Evolutionary conservation across 2,888 invertebrate genomes (phyloP), one percentile per base, ranked within the genome.

Genomic region (Tiliacea aurago): DNA sequence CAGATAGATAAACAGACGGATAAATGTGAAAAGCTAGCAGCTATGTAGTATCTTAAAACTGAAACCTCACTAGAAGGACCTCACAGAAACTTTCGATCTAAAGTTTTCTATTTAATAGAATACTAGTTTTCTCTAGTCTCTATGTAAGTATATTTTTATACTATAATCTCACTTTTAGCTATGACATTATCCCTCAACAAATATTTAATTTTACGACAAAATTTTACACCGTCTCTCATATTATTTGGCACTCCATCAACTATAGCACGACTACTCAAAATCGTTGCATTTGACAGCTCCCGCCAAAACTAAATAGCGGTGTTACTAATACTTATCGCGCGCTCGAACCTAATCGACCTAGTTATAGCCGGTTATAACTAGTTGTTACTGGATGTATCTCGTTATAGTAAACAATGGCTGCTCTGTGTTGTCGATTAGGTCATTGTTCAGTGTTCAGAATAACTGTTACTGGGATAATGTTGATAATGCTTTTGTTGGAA

Each of bases 401-500:
- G 78, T 77, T 77, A 78, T 73, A 77, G 74, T 77, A 65, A 85
- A 81, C 83, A 85, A 79, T 79, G 37, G 61, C 43, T 13, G 68
- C 43, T 59, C 28, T 53, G 41, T 73, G 73, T 70, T 45, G 61
- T 58, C 67, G 75, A 85, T 85, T 83, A 83, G 78, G 69, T 70
- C 70, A 77, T 85, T 84, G 84, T 84, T 76, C 76, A 70, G 71
- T 84, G 84, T 84, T 76, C 76, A 70, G 71, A 78, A 83, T 85
- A 78, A 73, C 80, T 74, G 75, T 66, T 74, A 59, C 13, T 73
- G 53, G 71, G 73, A 56, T 70, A 73, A 73, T 70, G 59, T 67
- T 67, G 63, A 70, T 83, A 80, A 80, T 64, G 73, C 83, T 83
- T 73, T 70, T 81, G 80, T 70, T 73, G 41, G 51, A 20, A 61